phyloP scores from a whole-genome alignment of 2,888 invertebrate genomes.

The Drosophila borealis region DNA sequence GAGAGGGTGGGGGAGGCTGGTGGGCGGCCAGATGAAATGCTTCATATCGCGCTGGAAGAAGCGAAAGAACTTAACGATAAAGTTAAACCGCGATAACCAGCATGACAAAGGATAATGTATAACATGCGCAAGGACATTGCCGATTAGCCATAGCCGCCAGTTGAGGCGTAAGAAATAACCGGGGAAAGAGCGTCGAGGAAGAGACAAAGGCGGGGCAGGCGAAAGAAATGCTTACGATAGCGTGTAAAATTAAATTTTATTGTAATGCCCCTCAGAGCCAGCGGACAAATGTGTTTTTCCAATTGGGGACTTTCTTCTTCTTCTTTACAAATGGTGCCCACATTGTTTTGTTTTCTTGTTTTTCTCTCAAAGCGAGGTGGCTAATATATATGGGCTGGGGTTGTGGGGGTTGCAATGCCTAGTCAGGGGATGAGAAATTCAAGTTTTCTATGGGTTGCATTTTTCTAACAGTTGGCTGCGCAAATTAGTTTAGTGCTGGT shows the following conservation, averaged over 20 bases:
- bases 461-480: slow-evolving; percentile 66
- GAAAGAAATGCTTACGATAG: slow-evolving; percentile 65
- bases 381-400: slow-evolving; percentile 7
- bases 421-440: slow-evolving; percentile 15
- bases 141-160: slow-evolving; percentile 59
- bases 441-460: slow-evolving; percentile 45
- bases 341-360: slow-evolving; percentile 45
- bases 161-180: slow-evolving; percentile 45
- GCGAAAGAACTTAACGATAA: slow-evolving; percentile 66
- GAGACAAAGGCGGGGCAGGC: background rate
- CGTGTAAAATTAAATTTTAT: slow-evolving; percentile 79
- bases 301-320: slow-evolving; percentile 26
- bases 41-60: slow-evolving; percentile 35
- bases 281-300: slow-evolving; percentile 51
- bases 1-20: background rate
- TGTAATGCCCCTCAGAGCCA: slow-evolving; percentile 58
- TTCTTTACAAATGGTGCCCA: slow-evolving; percentile 20
- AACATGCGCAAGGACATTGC: slow-evolving; percentile 61
- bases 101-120: slow-evolving; percentile 77
- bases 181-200: background rate
- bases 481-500: slow-evolving; percentile 58
- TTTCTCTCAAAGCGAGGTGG: slow-evolving; percentile 36
- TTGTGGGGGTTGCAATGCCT: slow-evolving; percentile 2
- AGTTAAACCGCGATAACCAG: slow-evolving; percentile 80
- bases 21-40: slow-evolving; percentile 38